Evolutionary conservation across 2,888 invertebrate genomes (phyloP).

Genomic region (Melitaea athalia): DNA sequence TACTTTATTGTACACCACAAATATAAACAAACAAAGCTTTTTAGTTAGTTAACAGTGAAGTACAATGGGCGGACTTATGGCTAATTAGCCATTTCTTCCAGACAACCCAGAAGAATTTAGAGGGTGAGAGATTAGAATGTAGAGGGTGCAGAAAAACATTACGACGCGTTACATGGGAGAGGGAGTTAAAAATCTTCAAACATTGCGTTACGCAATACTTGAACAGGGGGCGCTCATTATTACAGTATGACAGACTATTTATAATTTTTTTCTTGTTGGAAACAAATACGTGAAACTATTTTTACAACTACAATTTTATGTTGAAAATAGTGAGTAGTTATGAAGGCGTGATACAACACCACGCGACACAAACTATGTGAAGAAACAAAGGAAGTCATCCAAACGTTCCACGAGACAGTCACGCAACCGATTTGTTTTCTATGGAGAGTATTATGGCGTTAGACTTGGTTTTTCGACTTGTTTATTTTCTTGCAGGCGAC

Average conservation of each 20-base stretch:
- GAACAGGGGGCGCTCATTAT: no score
- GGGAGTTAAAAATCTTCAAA: no score
- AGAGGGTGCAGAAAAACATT: no score
- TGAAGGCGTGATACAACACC: constrained; percentile 43
- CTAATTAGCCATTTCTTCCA: no score
- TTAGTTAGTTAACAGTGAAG: no score
- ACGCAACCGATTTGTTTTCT: constrained; percentile 55
- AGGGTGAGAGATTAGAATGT: no score
- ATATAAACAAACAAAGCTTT: no score
- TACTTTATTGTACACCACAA: no score
- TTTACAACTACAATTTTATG: constrained; percentile 28
- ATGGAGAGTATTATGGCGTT: constrained; percentile 23
- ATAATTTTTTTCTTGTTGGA: not conserved
- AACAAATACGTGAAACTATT: constrained; percentile 12
- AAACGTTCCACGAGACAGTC: constrained; percentile 70
- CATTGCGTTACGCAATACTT: no score
- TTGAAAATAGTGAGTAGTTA: constrained; percentile 26
- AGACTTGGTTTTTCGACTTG: constrained; percentile 18
- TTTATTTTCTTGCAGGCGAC: constrained; percentile 15
- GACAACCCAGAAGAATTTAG: no score
- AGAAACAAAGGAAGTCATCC: constrained; percentile 74
- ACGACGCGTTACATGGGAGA: no score
- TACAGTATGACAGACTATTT: not conserved
- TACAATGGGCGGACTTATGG: no score
- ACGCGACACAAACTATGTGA: constrained; percentile 60